Percentiles rank a stretch among this genome's conserved stretches.
Conservation (phyloP, 1,140 invertebrate genomes). For the Bombus sibiricus region DNA sequence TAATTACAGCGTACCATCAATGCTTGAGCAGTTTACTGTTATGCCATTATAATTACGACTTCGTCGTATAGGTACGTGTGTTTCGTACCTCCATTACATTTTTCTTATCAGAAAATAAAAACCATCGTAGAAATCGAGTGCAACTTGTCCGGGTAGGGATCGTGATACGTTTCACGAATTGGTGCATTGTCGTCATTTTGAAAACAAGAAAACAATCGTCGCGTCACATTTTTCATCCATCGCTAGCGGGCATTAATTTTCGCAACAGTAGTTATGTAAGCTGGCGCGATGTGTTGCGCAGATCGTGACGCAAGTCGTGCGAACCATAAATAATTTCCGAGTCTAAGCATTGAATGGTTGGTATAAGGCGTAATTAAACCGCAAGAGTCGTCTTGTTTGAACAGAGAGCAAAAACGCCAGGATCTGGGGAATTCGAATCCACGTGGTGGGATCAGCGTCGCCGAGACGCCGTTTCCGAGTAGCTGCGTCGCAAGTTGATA, state of each 20-base stretch:
- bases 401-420: background rate
- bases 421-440: background rate
- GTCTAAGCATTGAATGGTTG: background rate
- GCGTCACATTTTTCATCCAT: background rate
- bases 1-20: too few relatives aligned
- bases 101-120: too few relatives aligned
- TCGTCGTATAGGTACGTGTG: too few relatives aligned
- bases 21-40: too few relatives aligned
- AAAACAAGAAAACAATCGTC: background rate
- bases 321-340: background rate
- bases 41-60: too few relatives aligned
- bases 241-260: background rate
- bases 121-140: too few relatives aligned
- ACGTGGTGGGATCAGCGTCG: background rate
- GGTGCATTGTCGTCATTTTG: background rate
- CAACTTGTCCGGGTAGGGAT: too few relatives aligned
- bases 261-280: background rate
- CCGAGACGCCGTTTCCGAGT: slow-evolving; percentile 49
- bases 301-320: too few relatives aligned
- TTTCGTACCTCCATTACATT: too few relatives aligned
- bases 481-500: slow-evolving; percentile 48
- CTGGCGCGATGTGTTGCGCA: too few relatives aligned
- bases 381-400: background rate
- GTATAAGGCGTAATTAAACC: background rate
- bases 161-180: background rate